A percentile compares a stretch with the other conserved stretches of the same genome.
phyloP scores from a whole-genome alignment of 2,888 invertebrate species.

The Sturmia bella region DNA sequence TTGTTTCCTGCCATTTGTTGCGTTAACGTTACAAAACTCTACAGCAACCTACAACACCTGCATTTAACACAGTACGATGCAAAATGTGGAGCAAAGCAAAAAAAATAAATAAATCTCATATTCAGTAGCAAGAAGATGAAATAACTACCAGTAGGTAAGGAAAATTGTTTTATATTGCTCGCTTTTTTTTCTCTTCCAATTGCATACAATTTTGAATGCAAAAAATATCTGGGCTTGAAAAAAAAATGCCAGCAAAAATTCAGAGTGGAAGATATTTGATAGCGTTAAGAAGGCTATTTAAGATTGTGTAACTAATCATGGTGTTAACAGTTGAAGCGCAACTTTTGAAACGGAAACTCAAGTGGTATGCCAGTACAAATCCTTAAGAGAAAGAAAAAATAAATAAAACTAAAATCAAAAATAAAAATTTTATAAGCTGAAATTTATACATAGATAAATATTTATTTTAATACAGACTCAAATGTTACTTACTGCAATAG shows the following conservation, averaged over 20 bases:
- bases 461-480: neutral
- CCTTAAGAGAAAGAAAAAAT: conserved; percentile 2
- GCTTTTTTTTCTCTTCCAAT: neutral
- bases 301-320: conserved; percentile 69
- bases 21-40: conserved; percentile 46
- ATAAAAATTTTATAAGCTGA: neutral
- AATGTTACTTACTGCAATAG: conserved; percentile 17
- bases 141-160: conserved; percentile 37
- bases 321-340: conserved; percentile 69
- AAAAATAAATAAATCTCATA: conserved; percentile 23
- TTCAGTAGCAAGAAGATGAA: conserved; percentile 41
- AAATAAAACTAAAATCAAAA: conserved; percentile 9
- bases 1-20: neutral
- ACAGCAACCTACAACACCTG: conserved; percentile 55
- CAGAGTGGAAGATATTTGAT: conserved; percentile 58
- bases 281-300: conserved; percentile 67
- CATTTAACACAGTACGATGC: conserved; percentile 39
- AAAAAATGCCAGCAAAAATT: conserved; percentile 24
- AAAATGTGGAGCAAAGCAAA: conserved; percentile 41
- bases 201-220: conserved; percentile 37
- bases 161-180: conserved; percentile 45
- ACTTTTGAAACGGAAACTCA: conserved; percentile 69
- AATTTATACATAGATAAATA: neutral
- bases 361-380: conserved; percentile 66
- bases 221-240: neutral